Percentiles rank a stretch among this genome's conserved stretches.
Conservation (phyloP, 2,888 invertebrate genomes). For the Endomychus coccineus region DNA sequence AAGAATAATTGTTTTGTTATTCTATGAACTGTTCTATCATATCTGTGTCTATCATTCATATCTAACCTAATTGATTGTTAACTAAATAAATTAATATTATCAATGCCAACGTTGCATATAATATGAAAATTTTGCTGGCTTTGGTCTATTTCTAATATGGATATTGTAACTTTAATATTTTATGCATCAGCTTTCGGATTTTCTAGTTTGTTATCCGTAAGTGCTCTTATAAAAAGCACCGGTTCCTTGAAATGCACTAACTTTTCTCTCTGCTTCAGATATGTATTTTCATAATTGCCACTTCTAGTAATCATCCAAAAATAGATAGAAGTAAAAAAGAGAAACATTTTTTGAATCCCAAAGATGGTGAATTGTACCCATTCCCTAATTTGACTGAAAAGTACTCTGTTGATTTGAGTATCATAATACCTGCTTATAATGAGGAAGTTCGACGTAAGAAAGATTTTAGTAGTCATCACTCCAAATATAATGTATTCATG, state of each 20-base stretch:
- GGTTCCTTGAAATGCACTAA: slow-evolving; percentile 1
- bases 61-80: too few relatives aligned
- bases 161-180: too few relatives aligned
- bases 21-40: too few relatives aligned
- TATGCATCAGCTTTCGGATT: slow-evolving; percentile 30
- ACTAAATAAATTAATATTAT: too few relatives aligned
- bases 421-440: slow-evolving; percentile 95
- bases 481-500: slow-evolving; percentile 2
- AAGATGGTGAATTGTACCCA: slow-evolving; percentile 44
- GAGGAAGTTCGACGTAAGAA: slow-evolving; percentile 82
- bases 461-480: background rate
- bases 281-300: slow-evolving; percentile 52
- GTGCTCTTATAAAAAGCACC: slow-evolving; percentile 9
- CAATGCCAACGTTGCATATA: too few relatives aligned
- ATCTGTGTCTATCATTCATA: too few relatives aligned
- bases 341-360: slow-evolving; percentile 62
- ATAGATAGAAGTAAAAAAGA: slow-evolving; percentile 67
- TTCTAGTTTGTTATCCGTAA: slow-evolving; percentile 31
- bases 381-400: slow-evolving; percentile 72
- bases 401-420: slow-evolving; percentile 69
- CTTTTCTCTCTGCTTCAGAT: slow-evolving; percentile 46
- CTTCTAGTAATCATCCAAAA: slow-evolving; percentile 60
- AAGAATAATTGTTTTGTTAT: too few relatives aligned
- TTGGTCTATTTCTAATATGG: too few relatives aligned
- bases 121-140: too few relatives aligned